Percentiles rank a stretch among this genome's conserved stretches.
phyloP scores from a whole-genome alignment of 2,113 vertebrate species.

The Struthio camelus region DNA sequence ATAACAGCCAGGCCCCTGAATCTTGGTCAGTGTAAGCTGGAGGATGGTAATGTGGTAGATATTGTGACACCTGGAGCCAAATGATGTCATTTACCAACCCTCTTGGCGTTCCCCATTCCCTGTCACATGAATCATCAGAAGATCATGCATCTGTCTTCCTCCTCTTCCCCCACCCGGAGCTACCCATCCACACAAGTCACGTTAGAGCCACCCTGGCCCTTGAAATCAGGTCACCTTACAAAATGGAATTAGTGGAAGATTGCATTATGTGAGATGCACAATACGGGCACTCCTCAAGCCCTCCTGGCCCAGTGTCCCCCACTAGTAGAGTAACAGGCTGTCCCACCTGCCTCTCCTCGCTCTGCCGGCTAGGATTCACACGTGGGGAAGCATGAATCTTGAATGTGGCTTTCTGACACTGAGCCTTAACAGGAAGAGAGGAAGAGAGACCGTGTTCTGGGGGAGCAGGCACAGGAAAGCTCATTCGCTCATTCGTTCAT shows the following conservation, averaged over 20 bases:
- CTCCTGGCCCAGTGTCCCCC: neutral
- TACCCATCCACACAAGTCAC: neutral
- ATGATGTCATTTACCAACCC: neutral
- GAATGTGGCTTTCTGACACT: neutral
- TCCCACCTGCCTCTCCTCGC: neutral
- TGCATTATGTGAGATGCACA: neutral
- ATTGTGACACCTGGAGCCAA: neutral
- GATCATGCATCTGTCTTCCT: neutral
- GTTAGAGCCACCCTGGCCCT: neutral
- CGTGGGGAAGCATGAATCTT: neutral
- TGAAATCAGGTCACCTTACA: neutral
- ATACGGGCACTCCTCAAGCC: rapidly evolving
- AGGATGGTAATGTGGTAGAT: neutral
- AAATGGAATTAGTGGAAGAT: neutral
- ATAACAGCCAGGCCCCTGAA: neutral
- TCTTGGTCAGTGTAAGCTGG: neutral
- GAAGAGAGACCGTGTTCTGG: neutral
- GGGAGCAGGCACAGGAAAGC: neutral
- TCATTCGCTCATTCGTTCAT: neutral
- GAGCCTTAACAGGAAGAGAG: neutral
- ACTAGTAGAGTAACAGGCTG: neutral
- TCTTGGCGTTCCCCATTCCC: neutral
- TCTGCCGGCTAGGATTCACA: neutral
- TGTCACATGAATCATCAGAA: neutral
- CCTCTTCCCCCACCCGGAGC: neutral